A percentile compares a stretch with the other conserved stretches of the same genome.
phyloP scores from a whole-genome alignment of 2,888 invertebrate genomes.

The Xiphydria camelus region DNA sequence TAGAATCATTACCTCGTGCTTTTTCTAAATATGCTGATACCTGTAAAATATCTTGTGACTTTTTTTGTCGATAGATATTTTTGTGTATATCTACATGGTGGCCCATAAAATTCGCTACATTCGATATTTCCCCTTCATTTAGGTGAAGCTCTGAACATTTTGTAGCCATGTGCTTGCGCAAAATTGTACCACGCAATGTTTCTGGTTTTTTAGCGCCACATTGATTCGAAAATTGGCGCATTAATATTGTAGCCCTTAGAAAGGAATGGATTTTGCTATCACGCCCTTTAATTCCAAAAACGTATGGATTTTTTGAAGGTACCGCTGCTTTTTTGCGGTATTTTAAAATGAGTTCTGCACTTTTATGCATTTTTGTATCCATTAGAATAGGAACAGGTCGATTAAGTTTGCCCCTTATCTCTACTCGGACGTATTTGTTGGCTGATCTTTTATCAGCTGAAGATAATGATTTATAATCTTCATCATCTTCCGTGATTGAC shows the following conservation, averaged over 20 bases:
- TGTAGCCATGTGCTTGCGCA: slow-evolving; percentile 4
- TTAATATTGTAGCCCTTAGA: not conserved
- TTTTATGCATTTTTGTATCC: not conserved
- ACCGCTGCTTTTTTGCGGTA: not conserved
- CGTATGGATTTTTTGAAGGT: too few species aligned
- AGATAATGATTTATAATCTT: too few species aligned
- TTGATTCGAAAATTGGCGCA: slow-evolving; percentile 4
- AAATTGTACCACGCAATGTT: slow-evolving; percentile 3
- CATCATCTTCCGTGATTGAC: too few species aligned
- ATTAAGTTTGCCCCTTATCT: slow-evolving; percentile 3
- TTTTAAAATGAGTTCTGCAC: not conserved
- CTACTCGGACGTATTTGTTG: slow-evolving; percentile 5
- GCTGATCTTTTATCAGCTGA: slow-evolving; percentile 5
- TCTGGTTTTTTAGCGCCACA: slow-evolving; percentile 2
- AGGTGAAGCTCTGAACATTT: slow-evolving; percentile 4
- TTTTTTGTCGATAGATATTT: slow-evolving; percentile 10
- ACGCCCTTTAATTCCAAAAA: not conserved
- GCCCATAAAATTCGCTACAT: too few species aligned
- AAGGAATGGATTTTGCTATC: not conserved
- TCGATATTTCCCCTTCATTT: too few species aligned
- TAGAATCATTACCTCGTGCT: too few species aligned
- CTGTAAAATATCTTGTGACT: slow-evolving; percentile 20
- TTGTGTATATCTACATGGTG: too few species aligned
- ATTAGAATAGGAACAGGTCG: not conserved
- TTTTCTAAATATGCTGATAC: slow-evolving; percentile 20